Conservation (phyloP, 2,888 invertebrate genomes). For the Hermaeophaga mercurialis region DNA sequence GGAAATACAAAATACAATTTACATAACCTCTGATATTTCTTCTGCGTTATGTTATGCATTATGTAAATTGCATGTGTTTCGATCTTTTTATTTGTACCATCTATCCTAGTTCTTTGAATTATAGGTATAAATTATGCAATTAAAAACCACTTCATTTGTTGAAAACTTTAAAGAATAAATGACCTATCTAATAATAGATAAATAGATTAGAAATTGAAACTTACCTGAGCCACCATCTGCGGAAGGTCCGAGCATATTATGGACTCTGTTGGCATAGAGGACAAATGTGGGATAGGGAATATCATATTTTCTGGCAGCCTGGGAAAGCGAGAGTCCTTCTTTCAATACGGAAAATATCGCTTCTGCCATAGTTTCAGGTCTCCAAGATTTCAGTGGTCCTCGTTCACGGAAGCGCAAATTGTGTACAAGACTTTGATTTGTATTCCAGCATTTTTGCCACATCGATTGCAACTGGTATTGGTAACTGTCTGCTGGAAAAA, state of each 20-base stretch:
- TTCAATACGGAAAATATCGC: slow-evolving; percentile 91
- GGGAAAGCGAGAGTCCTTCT: slow-evolving; percentile 86
- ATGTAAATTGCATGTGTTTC: no score
- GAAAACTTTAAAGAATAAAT: no score
- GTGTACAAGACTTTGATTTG: slow-evolving; percentile 88
- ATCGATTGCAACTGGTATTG: slow-evolving; percentile 93
- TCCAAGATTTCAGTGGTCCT: slow-evolving; percentile 91
- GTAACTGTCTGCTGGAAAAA: slow-evolving; percentile 84
- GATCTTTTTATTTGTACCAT: no score
- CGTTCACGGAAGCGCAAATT: slow-evolving; percentile 90
- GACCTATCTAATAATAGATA: no score
- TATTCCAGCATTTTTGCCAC: slow-evolving; percentile 97
- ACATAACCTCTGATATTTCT: no score
- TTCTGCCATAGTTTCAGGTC: slow-evolving; percentile 94
- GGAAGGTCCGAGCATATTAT: slow-evolving; percentile 92
- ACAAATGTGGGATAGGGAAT: slow-evolving; percentile 95
- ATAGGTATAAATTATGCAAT: no score
- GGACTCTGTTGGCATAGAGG: slow-evolving; percentile 88
- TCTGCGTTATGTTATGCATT: no score
- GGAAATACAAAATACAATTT: no score
- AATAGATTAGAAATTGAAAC: no score
- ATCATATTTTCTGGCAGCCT: slow-evolving; percentile 92
- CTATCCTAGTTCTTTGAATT: no score
- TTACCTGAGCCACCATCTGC: slow-evolving; percentile 88
- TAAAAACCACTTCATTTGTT: no score